Evolutionary conservation across 2,113 vertebrate genomes (phyloP).

Genomic region (Turnix velox): DNA sequence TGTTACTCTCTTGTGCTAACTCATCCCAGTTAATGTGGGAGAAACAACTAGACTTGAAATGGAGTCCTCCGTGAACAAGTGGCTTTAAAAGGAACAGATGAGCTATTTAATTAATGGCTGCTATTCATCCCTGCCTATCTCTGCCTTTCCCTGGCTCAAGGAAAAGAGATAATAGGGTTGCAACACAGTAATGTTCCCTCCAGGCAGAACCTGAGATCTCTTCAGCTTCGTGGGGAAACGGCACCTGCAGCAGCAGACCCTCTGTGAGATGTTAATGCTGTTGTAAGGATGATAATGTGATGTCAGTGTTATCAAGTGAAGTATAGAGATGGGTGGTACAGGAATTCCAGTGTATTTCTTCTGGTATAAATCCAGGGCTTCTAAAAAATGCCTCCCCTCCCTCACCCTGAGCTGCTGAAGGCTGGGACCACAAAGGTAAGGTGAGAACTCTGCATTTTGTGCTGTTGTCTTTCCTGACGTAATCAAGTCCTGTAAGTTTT

Average conservation of each 20-base stretch:
- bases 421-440: neutral
- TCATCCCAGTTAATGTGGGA: neutral
- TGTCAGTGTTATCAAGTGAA: neutral
- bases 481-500: constrained; percentile 24
- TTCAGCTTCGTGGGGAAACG: neutral
- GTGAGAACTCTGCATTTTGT: neutral
- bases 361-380: neutral
- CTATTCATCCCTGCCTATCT: neutral
- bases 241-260: neutral
- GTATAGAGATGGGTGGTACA: neutral
- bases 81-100: neutral
- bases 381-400: neutral
- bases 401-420: neutral
- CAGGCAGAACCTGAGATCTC: neutral
- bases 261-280: neutral
- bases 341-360: neutral
- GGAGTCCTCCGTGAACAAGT: neutral
- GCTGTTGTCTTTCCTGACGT: neutral
- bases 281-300: neutral
- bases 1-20: neutral
- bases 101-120: neutral
- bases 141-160: neutral
- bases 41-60: neutral
- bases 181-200: neutral
- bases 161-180: neutral